phyloP scores from a whole-genome alignment of 2,797 vertebrate species.

The Staurois parvus region DNA sequence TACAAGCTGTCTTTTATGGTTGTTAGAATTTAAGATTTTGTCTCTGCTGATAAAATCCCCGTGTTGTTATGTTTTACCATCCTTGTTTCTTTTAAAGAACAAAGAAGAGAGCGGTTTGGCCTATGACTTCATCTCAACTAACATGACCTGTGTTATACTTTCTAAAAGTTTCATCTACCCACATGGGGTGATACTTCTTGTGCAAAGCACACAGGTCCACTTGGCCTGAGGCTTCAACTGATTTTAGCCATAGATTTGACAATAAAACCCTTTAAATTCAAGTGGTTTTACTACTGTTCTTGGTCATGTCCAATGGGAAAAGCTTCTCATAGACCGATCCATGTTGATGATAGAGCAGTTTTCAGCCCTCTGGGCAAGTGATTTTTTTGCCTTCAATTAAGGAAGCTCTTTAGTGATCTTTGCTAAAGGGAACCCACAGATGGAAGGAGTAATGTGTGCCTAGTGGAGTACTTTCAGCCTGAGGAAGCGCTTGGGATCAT shows the following conservation, averaged over 20 bases:
- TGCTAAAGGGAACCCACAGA: no score
- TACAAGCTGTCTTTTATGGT: conserved; percentile 16
- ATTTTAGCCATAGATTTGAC: no score
- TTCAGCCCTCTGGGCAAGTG: no score
- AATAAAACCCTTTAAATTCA: no score
- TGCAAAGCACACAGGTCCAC: neutral
- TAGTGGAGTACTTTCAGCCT: no score
- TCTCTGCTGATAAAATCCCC: neutral
- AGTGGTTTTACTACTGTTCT: no score
- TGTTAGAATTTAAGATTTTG: neutral
- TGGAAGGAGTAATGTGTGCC: no score
- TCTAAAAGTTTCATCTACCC: neutral
- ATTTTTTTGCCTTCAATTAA: no score
- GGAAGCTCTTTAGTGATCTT: no score
- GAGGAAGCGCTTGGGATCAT: neutral
- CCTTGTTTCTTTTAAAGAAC: neutral
- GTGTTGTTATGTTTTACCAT: neutral
- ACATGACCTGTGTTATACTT: neutral
- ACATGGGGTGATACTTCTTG: neutral
- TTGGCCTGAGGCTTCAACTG: neutral
- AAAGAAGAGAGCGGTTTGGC: neutral
- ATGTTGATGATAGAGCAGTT: no score
- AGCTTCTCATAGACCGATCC: no score
- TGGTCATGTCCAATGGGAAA: no score
- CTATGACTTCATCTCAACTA: neutral